These are phyloP conservation scores for Tenthredo livida DNA, from an alignment of 2,888 invertebrate species.

Conservation along the genomic window DNA sequence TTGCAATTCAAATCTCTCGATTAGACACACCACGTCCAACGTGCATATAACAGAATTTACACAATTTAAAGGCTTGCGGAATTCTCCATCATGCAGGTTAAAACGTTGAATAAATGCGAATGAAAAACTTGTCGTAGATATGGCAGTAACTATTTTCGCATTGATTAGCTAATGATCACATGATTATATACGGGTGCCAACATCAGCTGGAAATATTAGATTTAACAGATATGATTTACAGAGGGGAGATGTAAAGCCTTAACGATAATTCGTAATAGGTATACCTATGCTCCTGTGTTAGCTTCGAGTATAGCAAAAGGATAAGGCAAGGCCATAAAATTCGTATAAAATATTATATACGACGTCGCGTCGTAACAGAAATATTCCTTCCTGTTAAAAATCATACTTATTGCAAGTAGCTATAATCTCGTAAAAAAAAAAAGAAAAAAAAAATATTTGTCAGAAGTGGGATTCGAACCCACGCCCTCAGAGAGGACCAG, in stretches of 20 bases:
- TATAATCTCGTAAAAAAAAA: constrained; percentile 45
- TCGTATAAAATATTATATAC: not conserved
- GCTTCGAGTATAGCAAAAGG: not conserved
- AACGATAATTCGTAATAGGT: constrained; percentile 25
- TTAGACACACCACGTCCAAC: not conserved
- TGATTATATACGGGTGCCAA: not conserved
- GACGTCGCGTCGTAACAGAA: not conserved
- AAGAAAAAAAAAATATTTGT: constrained; percentile 75
- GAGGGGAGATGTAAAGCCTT: constrained; percentile 4
- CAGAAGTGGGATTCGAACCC: constrained; percentile 84
- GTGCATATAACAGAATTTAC: not conserved
- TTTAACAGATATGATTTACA: constrained; percentile 28
- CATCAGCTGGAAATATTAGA: not conserved
- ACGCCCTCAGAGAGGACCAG: constrained; percentile 82
- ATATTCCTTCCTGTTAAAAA: not conserved
- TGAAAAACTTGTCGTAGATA: not conserved
- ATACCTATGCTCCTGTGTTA: not conserved
- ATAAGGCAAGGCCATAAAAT: not conserved
- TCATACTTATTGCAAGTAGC: not conserved
- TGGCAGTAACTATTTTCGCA: not conserved
- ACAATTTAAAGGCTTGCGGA: not conserved
- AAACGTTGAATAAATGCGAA: not conserved
- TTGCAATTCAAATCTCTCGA: not conserved
- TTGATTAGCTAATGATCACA: constrained; percentile 6
- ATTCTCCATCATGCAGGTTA: not conserved